Percentiles rank a stretch among this genome's conserved stretches.
Evolutionary conservation across 2,797 vertebrate genomes (phyloP).

Genomic region (Gymnopithys bicolor): DNA sequence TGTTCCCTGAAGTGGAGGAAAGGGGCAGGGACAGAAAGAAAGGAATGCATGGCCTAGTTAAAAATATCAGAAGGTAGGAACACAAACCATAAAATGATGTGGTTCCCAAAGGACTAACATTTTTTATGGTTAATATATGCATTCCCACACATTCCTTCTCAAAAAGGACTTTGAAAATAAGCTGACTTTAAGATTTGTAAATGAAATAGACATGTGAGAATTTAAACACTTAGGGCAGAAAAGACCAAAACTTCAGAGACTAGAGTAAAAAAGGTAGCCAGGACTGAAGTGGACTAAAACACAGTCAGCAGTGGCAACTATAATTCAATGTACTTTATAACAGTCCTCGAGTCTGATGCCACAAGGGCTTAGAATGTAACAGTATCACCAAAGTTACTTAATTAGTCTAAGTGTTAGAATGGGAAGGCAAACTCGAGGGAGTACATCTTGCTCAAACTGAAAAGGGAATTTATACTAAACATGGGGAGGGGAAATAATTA

Average conservation of each 20-base stretch:
- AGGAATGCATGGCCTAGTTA: slow-evolving; percentile 1
- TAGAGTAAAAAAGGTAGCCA: not conserved
- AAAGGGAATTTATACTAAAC: not conserved
- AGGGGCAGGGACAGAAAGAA: not conserved
- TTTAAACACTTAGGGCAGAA: not conserved
- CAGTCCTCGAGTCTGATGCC: fast-evolving
- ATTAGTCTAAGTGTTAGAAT: not conserved
- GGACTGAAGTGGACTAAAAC: not conserved
- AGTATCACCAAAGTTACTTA: not conserved
- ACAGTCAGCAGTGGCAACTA: not conserved
- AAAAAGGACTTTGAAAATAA: slow-evolving; percentile 37
- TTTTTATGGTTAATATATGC: slow-evolving; percentile 7
- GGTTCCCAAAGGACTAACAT: not conserved
- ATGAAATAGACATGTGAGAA: slow-evolving; percentile 20
- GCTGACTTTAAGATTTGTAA: slow-evolving; percentile 13
- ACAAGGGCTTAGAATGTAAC: not conserved
- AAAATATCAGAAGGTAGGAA: slow-evolving; percentile 28
- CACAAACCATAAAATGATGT: not conserved
- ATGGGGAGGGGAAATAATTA: not conserved
- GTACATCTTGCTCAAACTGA: fast-evolving
- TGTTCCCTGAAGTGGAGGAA: not conserved
- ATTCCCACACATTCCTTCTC: slow-evolving; percentile 15
- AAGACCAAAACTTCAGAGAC: not conserved
- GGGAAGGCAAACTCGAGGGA: not conserved
- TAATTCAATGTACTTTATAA: not conserved